phyloP scores from a whole-genome alignment of 2,113 vertebrate genomes.

The Zapornia atra region DNA sequence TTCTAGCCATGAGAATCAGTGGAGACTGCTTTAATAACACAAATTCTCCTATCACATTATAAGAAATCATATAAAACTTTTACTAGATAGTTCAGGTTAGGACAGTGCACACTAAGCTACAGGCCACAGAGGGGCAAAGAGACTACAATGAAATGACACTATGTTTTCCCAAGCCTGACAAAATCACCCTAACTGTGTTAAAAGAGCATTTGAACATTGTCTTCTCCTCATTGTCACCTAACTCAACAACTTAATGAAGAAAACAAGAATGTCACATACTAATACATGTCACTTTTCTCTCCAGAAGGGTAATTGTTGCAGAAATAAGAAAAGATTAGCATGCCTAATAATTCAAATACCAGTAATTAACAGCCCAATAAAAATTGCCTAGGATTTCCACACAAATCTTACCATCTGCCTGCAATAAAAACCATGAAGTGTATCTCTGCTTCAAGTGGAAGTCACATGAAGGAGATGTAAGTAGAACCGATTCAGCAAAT shows the following conservation, averaged over 20 bases:
- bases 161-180: not conserved
- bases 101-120: not conserved
- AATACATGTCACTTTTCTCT: not conserved
- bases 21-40: not conserved
- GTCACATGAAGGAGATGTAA: conserved; percentile 11
- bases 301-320: not conserved
- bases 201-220: not conserved
- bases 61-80: not conserved
- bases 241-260: not conserved
- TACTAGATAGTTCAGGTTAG: not conserved
- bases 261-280: not conserved
- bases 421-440: conserved; percentile 25
- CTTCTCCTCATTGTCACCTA: not conserved
- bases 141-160: not conserved
- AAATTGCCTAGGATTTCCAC: conserved; percentile 7
- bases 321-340: conserved; percentile 43
- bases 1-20: not conserved
- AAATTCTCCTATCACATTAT: not conserved
- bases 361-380: conserved; percentile 34
- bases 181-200: not conserved
- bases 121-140: not conserved
- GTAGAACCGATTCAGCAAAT: conserved; percentile 20
- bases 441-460: conserved; percentile 47
- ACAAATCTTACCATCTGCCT: conserved; percentile 34
- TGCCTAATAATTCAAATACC: conserved; percentile 14